Evolutionary conservation across 2,888 invertebrate genomes (phyloP), one percentile per base, ranked within the genome.

Genomic region (Agrochola circellaris): DNA sequence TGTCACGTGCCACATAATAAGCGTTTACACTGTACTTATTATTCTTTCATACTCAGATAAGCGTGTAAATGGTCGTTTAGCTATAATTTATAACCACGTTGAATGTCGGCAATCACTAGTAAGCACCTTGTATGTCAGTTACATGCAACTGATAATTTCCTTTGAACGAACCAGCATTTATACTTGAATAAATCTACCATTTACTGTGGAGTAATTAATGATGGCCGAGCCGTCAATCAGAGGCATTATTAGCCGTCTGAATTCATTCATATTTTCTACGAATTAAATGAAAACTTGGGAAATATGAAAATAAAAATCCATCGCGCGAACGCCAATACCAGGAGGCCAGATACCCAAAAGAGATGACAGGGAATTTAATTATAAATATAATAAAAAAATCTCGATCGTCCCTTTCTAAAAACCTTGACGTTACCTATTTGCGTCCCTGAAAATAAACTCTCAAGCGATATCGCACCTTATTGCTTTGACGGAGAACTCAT

Each of bases 351-450:
- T 93, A 93, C 91, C 91, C 91, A 92, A 93, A 94, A 94, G 93
- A 94, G 94, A 95, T 96, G 96, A 95, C 96, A 96, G 95, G 94
- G 93, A 95, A 96, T 96, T 96, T 96, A 96, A 96, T 96, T 96
- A 96, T 95, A 95, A 96, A 96, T 95, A 96, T 96, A 95, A 95
- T 96, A 96, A 95, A 95, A 94, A 95, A 93, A 94, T 91, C 93
- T 93, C 93, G 93, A 93, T 89, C 95, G 95, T 94, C 96, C 96
- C 95, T 95, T 94, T 93, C 92, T 90, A 90, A 93, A 92, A 92
- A 91, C 91, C 90, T 89, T 91, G 89, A 89, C 88, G 84, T 85
- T 38, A 77, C 81, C 77, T 84, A 86, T 89, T 88, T 84, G 85
- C 89, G 86, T 87, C 80, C 84, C 86, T 71, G 77, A 88, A 89